phyloP scores from a whole-genome alignment of 2,113 vertebrate species.

The Jacana jacana region DNA sequence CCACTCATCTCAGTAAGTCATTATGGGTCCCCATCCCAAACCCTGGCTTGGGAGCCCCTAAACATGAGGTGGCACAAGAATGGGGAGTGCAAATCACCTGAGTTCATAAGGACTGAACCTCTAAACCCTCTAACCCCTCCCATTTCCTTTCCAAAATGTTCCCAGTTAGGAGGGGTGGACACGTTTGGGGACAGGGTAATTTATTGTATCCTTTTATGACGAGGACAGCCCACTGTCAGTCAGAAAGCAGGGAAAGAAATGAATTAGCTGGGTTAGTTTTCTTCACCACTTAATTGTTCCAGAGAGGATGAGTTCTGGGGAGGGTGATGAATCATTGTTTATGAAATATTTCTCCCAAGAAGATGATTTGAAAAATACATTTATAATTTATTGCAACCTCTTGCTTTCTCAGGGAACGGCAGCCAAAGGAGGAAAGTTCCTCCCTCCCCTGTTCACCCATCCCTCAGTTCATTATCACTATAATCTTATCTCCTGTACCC shows the following conservation, averaged over 20 bases:
- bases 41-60: not conserved
- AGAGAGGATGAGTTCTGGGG: slow-evolving; percentile 20
- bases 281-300: slow-evolving; percentile 49
- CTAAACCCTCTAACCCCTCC: not conserved
- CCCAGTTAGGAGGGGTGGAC: not conserved
- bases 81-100: not conserved
- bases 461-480: slow-evolving; percentile 24
- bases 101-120: not conserved
- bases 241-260: not conserved
- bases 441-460: slow-evolving; percentile 24
- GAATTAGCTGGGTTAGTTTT: slow-evolving; percentile 11
- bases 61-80: accelerated
- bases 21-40: not conserved
- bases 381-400: slow-evolving; percentile 49
- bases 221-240: not conserved
- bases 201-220: not conserved
- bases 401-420: not conserved
- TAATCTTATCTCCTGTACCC: slow-evolving; percentile 34
- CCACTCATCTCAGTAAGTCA: accelerated
- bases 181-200: not conserved
- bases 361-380: slow-evolving; percentile 41
- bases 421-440: slow-evolving; percentile 47
- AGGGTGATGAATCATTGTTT: slow-evolving; percentile 58
- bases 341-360: slow-evolving; percentile 53
- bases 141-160: not conserved